Conservation (phyloP, 2,888 invertebrate species). For the Tubulanus polymorphus region DNA sequence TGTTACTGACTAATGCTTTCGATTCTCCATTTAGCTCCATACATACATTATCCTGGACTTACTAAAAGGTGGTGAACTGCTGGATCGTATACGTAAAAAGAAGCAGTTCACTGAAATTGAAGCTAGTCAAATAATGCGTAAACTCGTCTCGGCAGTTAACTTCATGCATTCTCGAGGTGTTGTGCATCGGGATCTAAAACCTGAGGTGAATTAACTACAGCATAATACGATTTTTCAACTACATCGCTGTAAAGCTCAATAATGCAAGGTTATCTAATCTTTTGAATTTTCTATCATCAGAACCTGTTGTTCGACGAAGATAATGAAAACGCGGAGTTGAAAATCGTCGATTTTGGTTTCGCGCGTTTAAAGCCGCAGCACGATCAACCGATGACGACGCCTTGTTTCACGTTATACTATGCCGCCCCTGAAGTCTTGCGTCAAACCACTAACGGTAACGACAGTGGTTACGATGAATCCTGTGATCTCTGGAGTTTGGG, state of each 20-base stretch:
- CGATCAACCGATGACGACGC: slow-evolving; percentile 62
- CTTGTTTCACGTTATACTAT: slow-evolving; percentile 91
- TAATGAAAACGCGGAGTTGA: slow-evolving; percentile 64
- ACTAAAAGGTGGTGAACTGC: slow-evolving; percentile 77
- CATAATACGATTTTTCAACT: too few relatives aligned
- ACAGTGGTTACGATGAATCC: slow-evolving; percentile 71
- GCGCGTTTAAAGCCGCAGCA: slow-evolving; percentile 67
- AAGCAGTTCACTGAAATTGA: slow-evolving; percentile 70
- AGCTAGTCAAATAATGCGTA: slow-evolving; percentile 75
- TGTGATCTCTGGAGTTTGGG: slow-evolving; percentile 97
- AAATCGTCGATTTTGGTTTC: slow-evolving; percentile 95
- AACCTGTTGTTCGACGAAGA: slow-evolving; percentile 67
- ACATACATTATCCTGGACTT: slow-evolving; percentile 88
- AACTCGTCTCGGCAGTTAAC: slow-evolving; percentile 76
- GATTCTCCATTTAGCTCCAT: slow-evolving; percentile 59
- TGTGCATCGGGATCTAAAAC: slow-evolving; percentile 91
- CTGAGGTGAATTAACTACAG: slow-evolving; percentile 64
- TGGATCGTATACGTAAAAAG: slow-evolving; percentile 64
- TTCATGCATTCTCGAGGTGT: slow-evolving; percentile 81
- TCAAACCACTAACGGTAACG: slow-evolving; percentile 54
- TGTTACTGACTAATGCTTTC: too few relatives aligned
- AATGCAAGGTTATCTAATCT: too few relatives aligned
- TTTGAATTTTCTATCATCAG: too few relatives aligned
- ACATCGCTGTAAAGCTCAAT: too few relatives aligned
- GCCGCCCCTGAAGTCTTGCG: slow-evolving; percentile 91